Evolutionary conservation across 1,140 invertebrate genomes (phyloP).

Genomic region (Mya arenaria): DNA sequence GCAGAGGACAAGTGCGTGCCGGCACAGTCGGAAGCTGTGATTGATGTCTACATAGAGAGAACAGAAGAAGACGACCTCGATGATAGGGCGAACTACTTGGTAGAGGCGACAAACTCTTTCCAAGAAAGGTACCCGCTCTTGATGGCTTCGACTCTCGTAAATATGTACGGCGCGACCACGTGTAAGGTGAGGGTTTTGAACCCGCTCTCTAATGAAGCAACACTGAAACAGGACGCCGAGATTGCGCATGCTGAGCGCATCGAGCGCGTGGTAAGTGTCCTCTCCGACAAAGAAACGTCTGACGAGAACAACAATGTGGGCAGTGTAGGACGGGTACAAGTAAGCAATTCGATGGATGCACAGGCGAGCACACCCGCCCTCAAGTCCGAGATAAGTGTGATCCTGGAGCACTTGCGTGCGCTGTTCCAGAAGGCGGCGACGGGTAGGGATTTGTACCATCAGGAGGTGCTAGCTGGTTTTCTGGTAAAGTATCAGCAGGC

Average conservation of each 20-base stretch:
- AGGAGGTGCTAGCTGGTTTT: neutral
- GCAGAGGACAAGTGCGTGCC: neutral
- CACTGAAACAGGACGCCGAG: slow-evolving; percentile 5
- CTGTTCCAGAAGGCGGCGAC: neutral
- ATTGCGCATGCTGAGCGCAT: neutral
- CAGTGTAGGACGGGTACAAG: too few species aligned
- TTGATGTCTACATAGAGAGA: neutral
- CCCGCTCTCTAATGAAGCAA: neutral
- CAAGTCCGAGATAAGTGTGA: neutral
- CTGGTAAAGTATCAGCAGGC: neutral
- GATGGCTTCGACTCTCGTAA: neutral
- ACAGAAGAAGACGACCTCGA: neutral
- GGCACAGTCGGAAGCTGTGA: neutral
- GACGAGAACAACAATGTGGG: too few species aligned
- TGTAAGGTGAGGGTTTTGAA: slow-evolving; percentile 8
- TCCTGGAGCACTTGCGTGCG: neutral
- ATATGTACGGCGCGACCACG: neutral
- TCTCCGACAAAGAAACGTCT: neutral
- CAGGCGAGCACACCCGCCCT: too few species aligned
- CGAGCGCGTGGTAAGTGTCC: neutral
- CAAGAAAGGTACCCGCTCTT: neutral
- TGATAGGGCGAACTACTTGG: neutral
- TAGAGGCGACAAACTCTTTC: neutral
- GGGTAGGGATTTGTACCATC: neutral
- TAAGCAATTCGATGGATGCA: too few species aligned